phyloP scores from a whole-genome alignment of 2,888 invertebrate species.

The Antheraea yamamai region DNA sequence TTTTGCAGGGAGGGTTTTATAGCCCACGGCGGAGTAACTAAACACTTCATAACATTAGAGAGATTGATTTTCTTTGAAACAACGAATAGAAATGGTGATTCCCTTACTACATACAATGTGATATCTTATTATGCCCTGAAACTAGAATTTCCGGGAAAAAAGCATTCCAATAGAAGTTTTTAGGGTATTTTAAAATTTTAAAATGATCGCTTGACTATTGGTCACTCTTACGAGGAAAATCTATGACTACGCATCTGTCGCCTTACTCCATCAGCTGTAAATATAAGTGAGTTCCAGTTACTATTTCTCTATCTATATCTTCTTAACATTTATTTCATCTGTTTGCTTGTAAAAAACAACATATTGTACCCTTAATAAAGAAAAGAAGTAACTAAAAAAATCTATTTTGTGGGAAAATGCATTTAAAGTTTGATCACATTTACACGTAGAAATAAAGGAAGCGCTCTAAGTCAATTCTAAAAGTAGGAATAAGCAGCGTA shows the following conservation, averaged over 20 bases:
- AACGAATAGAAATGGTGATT: neutral
- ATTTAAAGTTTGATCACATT: no score
- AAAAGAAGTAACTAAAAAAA: no score
- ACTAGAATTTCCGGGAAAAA: neutral
- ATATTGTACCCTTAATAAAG: no score
- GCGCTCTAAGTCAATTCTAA: no score
- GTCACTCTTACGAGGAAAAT: neutral
- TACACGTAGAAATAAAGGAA: no score
- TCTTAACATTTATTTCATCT: neutral
- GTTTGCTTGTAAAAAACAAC: no score
- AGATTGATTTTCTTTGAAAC: neutral
- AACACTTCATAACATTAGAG: neutral
- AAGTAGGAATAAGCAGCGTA: no score
- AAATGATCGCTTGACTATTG: neutral
- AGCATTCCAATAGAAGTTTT: neutral
- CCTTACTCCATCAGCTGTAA: no score
- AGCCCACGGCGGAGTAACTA: neutral
- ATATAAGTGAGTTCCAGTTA: no score
- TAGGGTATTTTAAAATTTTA: neutral
- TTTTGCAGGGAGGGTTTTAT: neutral
- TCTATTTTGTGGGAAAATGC: no score
- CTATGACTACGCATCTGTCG: neutral
- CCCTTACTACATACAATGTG: neutral
- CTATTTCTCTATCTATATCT: no score
- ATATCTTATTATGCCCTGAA: neutral